These are phyloP conservation scores for Scolanthus callimorphus DNA, from an alignment of 92 coral and sea anemone species.

Conservation along the genomic window DNA sequence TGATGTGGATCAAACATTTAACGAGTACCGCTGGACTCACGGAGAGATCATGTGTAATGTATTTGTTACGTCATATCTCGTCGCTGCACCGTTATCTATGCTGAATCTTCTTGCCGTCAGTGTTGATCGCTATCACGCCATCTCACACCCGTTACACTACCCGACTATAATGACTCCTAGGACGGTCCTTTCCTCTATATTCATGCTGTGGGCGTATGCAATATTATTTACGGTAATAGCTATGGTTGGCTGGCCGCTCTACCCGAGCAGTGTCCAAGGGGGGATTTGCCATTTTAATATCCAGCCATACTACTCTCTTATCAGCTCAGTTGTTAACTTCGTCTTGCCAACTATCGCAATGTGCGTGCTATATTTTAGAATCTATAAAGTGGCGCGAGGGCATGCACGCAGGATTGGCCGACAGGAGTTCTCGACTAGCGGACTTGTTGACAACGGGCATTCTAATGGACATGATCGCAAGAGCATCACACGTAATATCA, in stretches of 20 bases:
- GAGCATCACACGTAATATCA: conserved; percentile 44
- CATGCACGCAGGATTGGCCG: conserved; percentile 59
- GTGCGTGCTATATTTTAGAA: conserved; percentile 58
- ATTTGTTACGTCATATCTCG: conserved; percentile 51
- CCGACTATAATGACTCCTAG: conserved; percentile 46
- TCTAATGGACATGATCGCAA: conserved; percentile 18
- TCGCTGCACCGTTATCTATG: conserved; percentile 74
- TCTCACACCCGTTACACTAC: conserved; percentile 61
- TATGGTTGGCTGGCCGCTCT: conserved; percentile 60
- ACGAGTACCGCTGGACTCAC: conserved; percentile 42
- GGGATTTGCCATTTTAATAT: conserved; percentile 50
- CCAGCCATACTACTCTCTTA: conserved; percentile 41
- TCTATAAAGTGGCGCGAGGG: conserved; percentile 60
- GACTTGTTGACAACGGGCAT: background rate
- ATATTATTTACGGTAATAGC: conserved; percentile 52
- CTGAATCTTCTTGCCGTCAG: conserved; percentile 78
- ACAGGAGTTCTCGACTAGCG: conserved; percentile 28
- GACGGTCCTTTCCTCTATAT: conserved; percentile 38
- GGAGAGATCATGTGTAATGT: conserved; percentile 64
- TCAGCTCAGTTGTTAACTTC: conserved; percentile 66
- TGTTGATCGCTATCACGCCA: conserved; percentile 71
- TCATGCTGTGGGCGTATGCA: conserved; percentile 59
- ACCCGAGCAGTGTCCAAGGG: conserved; percentile 21
- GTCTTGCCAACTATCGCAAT: conserved; percentile 55
- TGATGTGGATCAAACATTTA: conserved; percentile 54